A percentile compares a stretch with the other conserved stretches of the same genome.
Conservation (phyloP, 2,113 vertebrate species). For the Terrapene triunguis region DNA sequence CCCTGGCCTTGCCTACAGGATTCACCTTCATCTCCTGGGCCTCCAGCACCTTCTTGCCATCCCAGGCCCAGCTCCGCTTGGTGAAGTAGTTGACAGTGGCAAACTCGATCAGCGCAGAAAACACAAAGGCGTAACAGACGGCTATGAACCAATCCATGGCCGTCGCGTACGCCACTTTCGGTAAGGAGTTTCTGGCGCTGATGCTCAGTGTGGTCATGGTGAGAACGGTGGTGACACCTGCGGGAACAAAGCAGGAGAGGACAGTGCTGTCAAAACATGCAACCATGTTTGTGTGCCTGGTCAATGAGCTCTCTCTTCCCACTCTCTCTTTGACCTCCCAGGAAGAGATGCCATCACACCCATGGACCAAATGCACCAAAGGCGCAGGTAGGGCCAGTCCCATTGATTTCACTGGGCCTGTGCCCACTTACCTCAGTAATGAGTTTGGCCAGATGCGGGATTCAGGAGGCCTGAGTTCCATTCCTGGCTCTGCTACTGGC, state of each 20-base stretch:
- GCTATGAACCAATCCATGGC: slow-evolving; percentile 99
- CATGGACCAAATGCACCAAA: neutral
- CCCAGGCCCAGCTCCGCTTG: slow-evolving; percentile 99
- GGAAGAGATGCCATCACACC: neutral
- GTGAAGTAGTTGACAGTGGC: slow-evolving; percentile 99
- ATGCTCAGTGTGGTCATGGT: slow-evolving; percentile 99
- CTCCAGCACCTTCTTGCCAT: slow-evolving; percentile 94
- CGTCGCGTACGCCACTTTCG: slow-evolving; percentile 98
- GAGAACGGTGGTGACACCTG: slow-evolving; percentile 98
- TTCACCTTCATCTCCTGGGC: slow-evolving; percentile 95
- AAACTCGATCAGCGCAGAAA: slow-evolving; percentile 99
- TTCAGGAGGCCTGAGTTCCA: neutral
- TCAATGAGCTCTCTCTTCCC: neutral
- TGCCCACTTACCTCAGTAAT: neutral
- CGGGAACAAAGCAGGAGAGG: slow-evolving; percentile 54
- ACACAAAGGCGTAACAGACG: slow-evolving; percentile 99
- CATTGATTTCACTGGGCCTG: neutral
- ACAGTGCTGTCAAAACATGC: neutral
- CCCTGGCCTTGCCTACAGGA: neutral
- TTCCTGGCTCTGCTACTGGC: neutral
- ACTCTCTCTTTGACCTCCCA: neutral
- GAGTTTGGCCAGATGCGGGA: neutral
- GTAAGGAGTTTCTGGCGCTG: slow-evolving; percentile 98
- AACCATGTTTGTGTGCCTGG: fast-evolving
- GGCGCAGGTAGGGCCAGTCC: neutral